Evolutionary conservation across 2,888 invertebrate genomes (phyloP), one percentile per base, ranked within the genome.

Genomic region (Luperina testacea): DNA sequence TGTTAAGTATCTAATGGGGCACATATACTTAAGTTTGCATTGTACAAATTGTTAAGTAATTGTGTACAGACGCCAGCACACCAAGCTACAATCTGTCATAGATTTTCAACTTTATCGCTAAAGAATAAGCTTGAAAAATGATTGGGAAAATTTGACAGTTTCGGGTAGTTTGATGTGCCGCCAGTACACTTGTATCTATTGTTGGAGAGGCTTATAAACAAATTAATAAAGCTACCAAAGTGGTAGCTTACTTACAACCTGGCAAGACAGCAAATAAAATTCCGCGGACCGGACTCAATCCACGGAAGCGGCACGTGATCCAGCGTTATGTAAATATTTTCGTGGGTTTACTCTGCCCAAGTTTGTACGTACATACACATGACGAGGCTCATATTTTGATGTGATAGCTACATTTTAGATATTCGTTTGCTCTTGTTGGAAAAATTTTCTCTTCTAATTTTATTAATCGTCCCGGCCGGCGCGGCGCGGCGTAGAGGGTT

Each of bases 271-370:
- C 6, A 2, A 45, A 15, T 3, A 77, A 72, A 59, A 65, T 38
- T 38, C 42, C 20, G 42, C 61, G n/a, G n/a, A 53, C 42, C n/a
- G 45, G 70, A 71, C 38, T 70, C 32, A 24, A 65, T 70, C n/a
- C 48, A n/a, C 63, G 45, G 42, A n/a, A 53, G 38, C 48, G 71
- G 78, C 75, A 83, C 83, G 86, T 84, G 76, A 82, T 70, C 77
- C 24, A 64, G 15, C n/a, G 32, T 17, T n/a, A 67, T 42, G 71
- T 72, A 79, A 83, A 74, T 72, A 61, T 15, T 72, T 57, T 27
- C 65, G 24, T n/a, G 63, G 17, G 75, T 61, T 57, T 73, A n/a
- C 64, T 42, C 65, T 70, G 70, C 20, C 72, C 77, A 78, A 75
- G 75, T 84, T 73, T 76, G 75, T 70, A 53, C 24, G 32, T 70